These are phyloP conservation scores for Sciaenops ocellatus DNA, from an alignment of 2,797 vertebrate species.

Conservation along the genomic window DNA sequence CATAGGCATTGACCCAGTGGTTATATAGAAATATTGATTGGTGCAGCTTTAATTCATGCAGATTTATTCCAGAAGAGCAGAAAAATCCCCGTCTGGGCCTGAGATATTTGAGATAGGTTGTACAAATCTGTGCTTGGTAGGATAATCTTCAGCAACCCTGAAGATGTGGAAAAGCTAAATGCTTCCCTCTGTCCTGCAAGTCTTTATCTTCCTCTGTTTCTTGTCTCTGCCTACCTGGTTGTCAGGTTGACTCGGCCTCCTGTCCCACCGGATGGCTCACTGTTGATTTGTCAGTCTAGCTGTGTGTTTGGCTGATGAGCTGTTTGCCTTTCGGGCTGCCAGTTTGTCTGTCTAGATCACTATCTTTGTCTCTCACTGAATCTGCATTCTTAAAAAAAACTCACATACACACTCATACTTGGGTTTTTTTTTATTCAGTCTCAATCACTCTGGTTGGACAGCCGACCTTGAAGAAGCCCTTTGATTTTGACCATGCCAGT, in stretches of 20 bases:
- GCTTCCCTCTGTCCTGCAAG: constrained; percentile 1
- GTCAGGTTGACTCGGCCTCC: constrained; percentile 25
- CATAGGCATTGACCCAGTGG: neutral
- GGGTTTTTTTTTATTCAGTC: constrained; percentile 25
- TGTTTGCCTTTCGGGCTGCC: constrained; percentile 42
- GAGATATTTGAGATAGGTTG: neutral
- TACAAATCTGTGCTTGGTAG: neutral
- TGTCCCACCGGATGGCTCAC: constrained; percentile 33
- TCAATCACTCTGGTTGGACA: constrained; percentile 48
- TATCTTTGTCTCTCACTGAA: constrained; percentile 37
- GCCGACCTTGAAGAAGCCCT: constrained; percentile 63
- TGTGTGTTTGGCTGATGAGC: constrained; percentile 36
- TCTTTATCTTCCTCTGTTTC: constrained; percentile 12
- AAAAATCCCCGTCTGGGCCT: neutral
- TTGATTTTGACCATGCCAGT: constrained; percentile 57
- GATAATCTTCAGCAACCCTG: neutral
- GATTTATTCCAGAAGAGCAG: neutral
- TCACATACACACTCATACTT: constrained; percentile 4
- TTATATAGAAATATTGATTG: neutral
- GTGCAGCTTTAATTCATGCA: neutral
- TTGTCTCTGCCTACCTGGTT: constrained; percentile 33
- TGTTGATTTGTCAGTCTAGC: constrained; percentile 47
- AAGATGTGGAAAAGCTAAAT: constrained; percentile 5
- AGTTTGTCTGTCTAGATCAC: constrained; percentile 40
- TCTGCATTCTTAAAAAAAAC: constrained; percentile 17